Base-by-base conservation (phyloP, 1,140 invertebrate species). In the Delia radicum region DNA sequence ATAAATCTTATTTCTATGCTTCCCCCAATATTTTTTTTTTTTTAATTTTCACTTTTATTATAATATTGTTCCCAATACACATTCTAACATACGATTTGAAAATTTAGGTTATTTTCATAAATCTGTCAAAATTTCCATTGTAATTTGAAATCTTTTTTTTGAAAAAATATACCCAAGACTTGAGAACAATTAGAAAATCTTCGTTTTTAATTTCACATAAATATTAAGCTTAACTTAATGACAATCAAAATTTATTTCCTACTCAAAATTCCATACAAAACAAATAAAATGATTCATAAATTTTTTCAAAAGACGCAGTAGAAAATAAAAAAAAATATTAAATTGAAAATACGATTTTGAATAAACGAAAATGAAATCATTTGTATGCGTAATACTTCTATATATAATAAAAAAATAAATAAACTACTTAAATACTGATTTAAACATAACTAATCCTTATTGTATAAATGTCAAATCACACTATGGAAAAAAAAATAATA, bases 371-470 rank as follows among this genome's bases (percentile, higher is more conserved):
- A 37, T 31, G 65, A 33, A 21, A 26, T 33, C 29, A 69, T 69
- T 31, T 37, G 63, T 67, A 31, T 18, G 28, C 10, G n/a, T 55
- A 24, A 55, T 55, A 8, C 48, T 4, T 21, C 18, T 55, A 24
- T 24, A 55, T n/a, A n/a, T n/a, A n/a, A n/a, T n/a, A n/a, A n/a
- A n/a, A n/a, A n/a, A n/a, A n/a, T n/a, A 55, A 55, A 55, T 8
- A 26, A 63, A 3, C 63, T 31, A 31, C 28, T 67, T 67, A 31
- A 67, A 67, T 67, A 21, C 65, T 69, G 5, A 31, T 69, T 69
- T 33, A 69, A 69, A 69, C 65, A 69, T 18, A 69, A 69, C 65
- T 69, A 69, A 69, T 69, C 65, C 65, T 69, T 69, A 69, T 69
- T 69, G 65, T 69, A 28, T 33, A 69, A 37, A 69, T 33, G 65